Evolutionary conservation across 2,113 vertebrate species (phyloP).

Genomic region (Cinclus mexicanus): DNA sequence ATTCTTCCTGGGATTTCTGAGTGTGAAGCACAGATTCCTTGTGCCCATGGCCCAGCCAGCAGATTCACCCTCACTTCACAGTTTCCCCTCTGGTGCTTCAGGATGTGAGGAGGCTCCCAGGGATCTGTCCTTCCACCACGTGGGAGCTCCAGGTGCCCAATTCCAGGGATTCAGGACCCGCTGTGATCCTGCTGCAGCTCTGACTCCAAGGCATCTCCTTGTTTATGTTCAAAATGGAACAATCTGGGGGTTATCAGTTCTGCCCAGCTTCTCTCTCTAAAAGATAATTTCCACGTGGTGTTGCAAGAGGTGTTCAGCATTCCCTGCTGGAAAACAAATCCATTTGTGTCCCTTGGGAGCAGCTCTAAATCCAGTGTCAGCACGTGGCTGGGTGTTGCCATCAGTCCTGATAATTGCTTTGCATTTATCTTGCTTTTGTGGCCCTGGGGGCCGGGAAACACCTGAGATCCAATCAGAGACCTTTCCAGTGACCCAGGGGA

Average conservation of each 20-base stretch:
- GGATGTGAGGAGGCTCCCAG: neutral
- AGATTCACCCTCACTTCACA: neutral
- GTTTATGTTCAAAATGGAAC: neutral
- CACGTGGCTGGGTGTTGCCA: neutral
- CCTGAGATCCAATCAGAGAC: neutral
- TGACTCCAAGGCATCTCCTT: neutral
- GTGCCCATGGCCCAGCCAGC: neutral
- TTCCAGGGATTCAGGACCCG: neutral
- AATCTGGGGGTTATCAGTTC: neutral
- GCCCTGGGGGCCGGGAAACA: neutral
- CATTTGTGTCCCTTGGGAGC: accelerated
- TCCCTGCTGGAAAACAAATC: neutral
- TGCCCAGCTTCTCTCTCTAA: neutral
- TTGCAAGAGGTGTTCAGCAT: neutral
- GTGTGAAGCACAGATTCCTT: neutral
- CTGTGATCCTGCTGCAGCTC: neutral
- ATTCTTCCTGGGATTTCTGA: neutral
- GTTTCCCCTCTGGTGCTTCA: neutral
- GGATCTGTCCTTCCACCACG: neutral
- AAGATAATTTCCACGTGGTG: neutral
- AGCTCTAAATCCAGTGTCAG: neutral
- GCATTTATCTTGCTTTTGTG: neutral
- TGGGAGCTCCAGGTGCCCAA: neutral
- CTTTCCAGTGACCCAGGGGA: neutral
- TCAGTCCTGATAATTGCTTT: neutral